Conservation (phyloP, 2,797 vertebrate species). For the Spinibarbus caldwelli region DNA sequence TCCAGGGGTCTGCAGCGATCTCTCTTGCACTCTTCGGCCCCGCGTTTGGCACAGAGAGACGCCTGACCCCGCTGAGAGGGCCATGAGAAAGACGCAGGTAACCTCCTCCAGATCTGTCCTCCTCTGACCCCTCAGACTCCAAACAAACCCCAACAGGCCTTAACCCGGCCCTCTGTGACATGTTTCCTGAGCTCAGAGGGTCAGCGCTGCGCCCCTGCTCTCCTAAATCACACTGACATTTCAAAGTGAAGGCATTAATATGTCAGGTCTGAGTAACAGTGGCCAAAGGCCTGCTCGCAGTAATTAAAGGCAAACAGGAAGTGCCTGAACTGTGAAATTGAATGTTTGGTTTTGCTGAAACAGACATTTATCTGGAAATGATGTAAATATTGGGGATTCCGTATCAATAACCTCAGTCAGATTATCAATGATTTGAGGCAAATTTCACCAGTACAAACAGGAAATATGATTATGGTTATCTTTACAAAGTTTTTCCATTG, state of each 20-base stretch:
- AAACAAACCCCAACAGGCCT: conserved; percentile 1
- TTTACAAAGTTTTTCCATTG: neutral
- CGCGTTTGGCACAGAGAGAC: conserved; percentile 45
- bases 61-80: conserved; percentile 46
- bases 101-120: conserved; percentile 42
- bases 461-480: neutral
- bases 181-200: no score
- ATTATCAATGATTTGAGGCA: conserved; percentile 20
- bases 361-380: conserved; percentile 42
- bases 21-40: conserved; percentile 27
- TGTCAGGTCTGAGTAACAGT: conserved; percentile 24
- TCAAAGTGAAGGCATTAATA: conserved; percentile 50
- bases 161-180: conserved; percentile 4
- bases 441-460: neutral
- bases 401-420: conserved; percentile 23
- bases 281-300: neutral
- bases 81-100: conserved; percentile 57
- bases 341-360: conserved; percentile 49
- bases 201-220: neutral
- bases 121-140: conserved; percentile 24
- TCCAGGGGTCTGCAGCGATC: neutral
- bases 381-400: conserved; percentile 50
- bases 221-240: conserved; percentile 43
- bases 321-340: conserved; percentile 53
- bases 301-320: conserved; percentile 56